Percentiles rank a stretch among this genome's conserved stretches.
Evolutionary conservation across 1,140 invertebrate species (phyloP).

Genomic region (Hestina assimilis): DNA sequence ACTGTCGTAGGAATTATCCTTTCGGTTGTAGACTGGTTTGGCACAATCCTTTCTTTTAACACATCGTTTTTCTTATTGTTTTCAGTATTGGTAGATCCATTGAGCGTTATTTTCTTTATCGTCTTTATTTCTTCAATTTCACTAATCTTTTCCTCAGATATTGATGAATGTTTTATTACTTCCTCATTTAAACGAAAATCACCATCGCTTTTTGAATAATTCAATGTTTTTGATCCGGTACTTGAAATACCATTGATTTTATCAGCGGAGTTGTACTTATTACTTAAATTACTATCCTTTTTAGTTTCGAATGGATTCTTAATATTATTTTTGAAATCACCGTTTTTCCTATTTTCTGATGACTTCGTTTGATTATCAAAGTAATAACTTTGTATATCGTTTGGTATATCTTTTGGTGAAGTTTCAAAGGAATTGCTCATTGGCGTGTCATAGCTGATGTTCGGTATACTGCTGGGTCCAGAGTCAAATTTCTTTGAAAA

Average conservation of each 20-base stretch:
- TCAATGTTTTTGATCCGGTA: slow-evolving; percentile 35
- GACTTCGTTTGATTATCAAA: slow-evolving; percentile 19
- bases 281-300: slow-evolving; percentile 1
- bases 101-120: slow-evolving; percentile 69
- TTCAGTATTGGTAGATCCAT: slow-evolving; percentile 44
- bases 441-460: slow-evolving; percentile 35
- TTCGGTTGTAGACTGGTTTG: not conserved
- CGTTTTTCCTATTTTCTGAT: slow-evolving; percentile 5
- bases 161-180: slow-evolving; percentile 53
- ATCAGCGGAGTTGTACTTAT: slow-evolving; percentile 24
- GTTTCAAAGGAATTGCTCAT: slow-evolving; percentile 36
- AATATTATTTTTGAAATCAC: not conserved
- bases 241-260: slow-evolving; percentile 39
- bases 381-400: slow-evolving; percentile 37
- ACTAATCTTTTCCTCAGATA: slow-evolving; percentile 69
- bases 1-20: slow-evolving; percentile 6
- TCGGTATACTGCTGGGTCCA: slow-evolving; percentile 39
- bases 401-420: slow-evolving; percentile 26
- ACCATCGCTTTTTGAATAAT: slow-evolving; percentile 55
- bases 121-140: slow-evolving; percentile 75
- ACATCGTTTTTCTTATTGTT: slow-evolving; percentile 15
- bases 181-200: slow-evolving; percentile 53
- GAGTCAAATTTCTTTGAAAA: slow-evolving; percentile 46
- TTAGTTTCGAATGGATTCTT: slow-evolving; percentile 15
- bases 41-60: not conserved